Base-by-base conservation (phyloP, 2,113 vertebrate genomes). In the Colinus virginianus region DNA sequence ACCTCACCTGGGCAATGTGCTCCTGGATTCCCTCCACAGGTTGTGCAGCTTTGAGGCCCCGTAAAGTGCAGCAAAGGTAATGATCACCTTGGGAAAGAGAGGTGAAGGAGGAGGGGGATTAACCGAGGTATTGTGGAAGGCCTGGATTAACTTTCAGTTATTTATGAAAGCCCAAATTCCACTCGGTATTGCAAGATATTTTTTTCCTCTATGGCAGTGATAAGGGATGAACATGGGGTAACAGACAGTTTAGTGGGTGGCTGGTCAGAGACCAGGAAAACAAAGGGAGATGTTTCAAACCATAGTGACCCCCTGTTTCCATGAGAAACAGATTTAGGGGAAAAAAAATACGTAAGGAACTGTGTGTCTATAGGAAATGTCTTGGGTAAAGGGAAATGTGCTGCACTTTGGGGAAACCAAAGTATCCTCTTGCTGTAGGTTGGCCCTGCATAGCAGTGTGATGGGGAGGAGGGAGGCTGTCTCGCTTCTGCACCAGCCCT, bases 11-110 rank as follows among this genome's bases (percentile, higher is more conserved):
- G 32, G 49, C 70, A 38, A 55, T 0, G 0, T 40, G 48, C 34
- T 75, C 10, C 66, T 89, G 32, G 15, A 30, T 89, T 53, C 20
- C 12, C 14, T 1, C 53, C 1, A 1, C 9, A 43, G 23, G 32
- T 70, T 7, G 4, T 53, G 32, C 85, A 55, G 14, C 28, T 82
- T 91, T 7, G 12, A 87, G 46, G 45, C 21, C 58, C 6, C 28
- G 8, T 59, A 83, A 67, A 3, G 0, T 6, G 13, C 58, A 78
- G 72, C 91, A 93, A 94, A 95, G 81, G 72, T 12, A 72, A 55
- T 7, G 36, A 22, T 34, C 78, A 58, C 30, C 21, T 90, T 45
- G 78, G 1, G 1, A 40, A 72, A 48, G 3, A 12, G 53, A 58
- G 45, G 80, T n/a, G 43, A 75, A 42, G 40, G 62, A 62, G 5